Conservation (phyloP, 2,888 invertebrate species). For the Amphimallon solstitiale region DNA sequence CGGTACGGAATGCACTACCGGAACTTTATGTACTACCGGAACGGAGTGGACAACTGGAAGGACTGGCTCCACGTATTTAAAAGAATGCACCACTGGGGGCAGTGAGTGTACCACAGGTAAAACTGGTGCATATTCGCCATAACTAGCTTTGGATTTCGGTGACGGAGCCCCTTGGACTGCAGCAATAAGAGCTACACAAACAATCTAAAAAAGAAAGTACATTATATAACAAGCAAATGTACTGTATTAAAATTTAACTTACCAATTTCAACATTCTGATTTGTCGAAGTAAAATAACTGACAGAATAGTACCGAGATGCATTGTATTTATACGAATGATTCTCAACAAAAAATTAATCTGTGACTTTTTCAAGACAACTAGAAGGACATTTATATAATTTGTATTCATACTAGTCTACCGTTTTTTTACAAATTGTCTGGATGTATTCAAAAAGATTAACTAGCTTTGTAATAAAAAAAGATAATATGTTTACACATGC, state of each 20-base stretch:
- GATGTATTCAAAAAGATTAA: too few relatives aligned
- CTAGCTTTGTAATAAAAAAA: too few relatives aligned
- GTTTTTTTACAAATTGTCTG: too few relatives aligned
- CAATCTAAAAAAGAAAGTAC: neutral
- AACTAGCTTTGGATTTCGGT: neutral
- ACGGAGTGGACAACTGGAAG: too few relatives aligned
- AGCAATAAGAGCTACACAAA: neutral
- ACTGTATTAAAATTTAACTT: neutral
- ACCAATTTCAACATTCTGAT: slow-evolving; percentile 1
- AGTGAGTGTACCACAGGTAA: neutral
- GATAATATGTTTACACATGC: too few relatives aligned
- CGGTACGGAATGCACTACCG: too few relatives aligned
- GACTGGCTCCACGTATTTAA: too few relatives aligned
- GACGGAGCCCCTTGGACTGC: neutral
- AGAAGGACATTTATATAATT: too few relatives aligned
- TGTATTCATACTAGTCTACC: too few relatives aligned
- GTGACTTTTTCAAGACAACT: neutral
- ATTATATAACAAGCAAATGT: neutral
- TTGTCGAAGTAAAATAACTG: neutral
- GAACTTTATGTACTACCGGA: too few relatives aligned
- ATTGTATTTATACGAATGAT: neutral
- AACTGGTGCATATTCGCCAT: neutral
- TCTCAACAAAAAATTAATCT: neutral
- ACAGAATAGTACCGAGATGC: too few relatives aligned
- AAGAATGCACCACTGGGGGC: too few relatives aligned